Percentiles rank a stretch among this genome's conserved stretches.
Evolutionary conservation across 2,113 vertebrate genomes (phyloP).

Genomic region (Periophthalmus modestus): DNA sequence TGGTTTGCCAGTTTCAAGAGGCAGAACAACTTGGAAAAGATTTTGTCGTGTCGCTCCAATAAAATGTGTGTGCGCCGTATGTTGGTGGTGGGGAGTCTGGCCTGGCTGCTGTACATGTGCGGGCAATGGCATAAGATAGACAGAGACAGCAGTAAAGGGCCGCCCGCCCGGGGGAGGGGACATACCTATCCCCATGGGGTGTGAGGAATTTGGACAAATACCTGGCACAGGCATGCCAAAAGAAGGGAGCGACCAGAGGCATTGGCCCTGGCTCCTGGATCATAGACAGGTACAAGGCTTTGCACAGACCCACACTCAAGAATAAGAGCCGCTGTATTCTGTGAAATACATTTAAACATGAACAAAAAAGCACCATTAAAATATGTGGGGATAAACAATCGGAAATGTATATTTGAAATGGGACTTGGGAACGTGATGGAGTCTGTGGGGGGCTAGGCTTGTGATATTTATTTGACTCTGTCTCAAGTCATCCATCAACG

Average conservation of each 20-base stretch:
- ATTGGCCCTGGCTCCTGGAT: conserved; percentile 19
- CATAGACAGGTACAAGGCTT: conserved; percentile 47
- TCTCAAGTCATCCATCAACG: conserved; percentile 48
- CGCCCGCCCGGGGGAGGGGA: conserved; percentile 44
- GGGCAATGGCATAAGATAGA: conserved; percentile 55
- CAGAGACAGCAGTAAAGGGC: conserved; percentile 70
- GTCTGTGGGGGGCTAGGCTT: neutral
- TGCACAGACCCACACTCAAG: neutral
- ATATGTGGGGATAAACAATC: conserved; percentile 16
- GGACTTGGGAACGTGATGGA: conserved; percentile 24
- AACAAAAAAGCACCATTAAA: conserved; percentile 8
- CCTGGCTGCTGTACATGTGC: conserved; percentile 64
- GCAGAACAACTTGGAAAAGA: conserved; percentile 56
- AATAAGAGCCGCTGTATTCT: neutral
- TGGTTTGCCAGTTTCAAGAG: conserved; percentile 57
- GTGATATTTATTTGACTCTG: conserved; percentile 54
- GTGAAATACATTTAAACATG: neutral
- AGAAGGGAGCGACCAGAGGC: conserved; percentile 33
- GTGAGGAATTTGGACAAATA: conserved; percentile 88
- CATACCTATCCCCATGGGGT: conserved; percentile 84
- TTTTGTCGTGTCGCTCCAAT: conserved; percentile 56
- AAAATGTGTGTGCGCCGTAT: conserved; percentile 40
- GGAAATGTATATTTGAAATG: conserved; percentile 23
- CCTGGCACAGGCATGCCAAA: conserved; percentile 82
- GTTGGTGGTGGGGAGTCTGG: conserved; percentile 42